Evolutionary conservation across 2,888 invertebrate genomes (phyloP), one percentile per base, ranked within the genome.

Genomic region (Plebejus argus): DNA sequence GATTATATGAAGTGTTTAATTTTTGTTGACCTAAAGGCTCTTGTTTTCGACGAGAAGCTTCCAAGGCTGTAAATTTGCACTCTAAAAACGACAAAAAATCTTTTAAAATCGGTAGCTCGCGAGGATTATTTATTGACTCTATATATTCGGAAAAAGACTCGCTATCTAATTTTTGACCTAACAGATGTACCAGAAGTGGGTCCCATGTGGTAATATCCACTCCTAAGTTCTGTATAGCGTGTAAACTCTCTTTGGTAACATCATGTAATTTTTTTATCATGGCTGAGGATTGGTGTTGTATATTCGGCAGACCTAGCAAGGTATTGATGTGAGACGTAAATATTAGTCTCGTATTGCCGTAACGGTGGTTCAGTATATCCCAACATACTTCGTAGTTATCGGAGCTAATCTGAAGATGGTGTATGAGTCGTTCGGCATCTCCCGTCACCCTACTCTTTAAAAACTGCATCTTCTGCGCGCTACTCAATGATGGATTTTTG

Each of bases 281-380:
- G 61, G 23, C 8, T 10, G 45, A 39, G 18, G 45, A 72, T 72
- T 45, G 72, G 39, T 45, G 45, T 72, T 72, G 71, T n/a, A 71
- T 71, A 6, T 39, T 71, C 0, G 39, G 71, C n/a, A 71, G 33
- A 3, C 71, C 71, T 71, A 71, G 35, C 35, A 71, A 71, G 71
- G 71, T 49, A 33, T 70, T 76, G 70, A 76, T 70, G 39, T 76
- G 76, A 18, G 76, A 76, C 10, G 70, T 53, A 78, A 80, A 45
- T 33, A 82, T 80, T 28, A 80, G 61, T 45, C 78, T 80, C 76
- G 58, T 79, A 35, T 80, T 80, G 58, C 80, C 80, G 18, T 79
- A 82, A 3, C 81, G 79, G 28, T 81, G 78, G 23, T 79, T 80
- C 4, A 80, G 75, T 7, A 82, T 82, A 15, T 80, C 80, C 80